Evolutionary conservation across 2,888 invertebrate species (phyloP).

Genomic region (Camponotus fellah): DNA sequence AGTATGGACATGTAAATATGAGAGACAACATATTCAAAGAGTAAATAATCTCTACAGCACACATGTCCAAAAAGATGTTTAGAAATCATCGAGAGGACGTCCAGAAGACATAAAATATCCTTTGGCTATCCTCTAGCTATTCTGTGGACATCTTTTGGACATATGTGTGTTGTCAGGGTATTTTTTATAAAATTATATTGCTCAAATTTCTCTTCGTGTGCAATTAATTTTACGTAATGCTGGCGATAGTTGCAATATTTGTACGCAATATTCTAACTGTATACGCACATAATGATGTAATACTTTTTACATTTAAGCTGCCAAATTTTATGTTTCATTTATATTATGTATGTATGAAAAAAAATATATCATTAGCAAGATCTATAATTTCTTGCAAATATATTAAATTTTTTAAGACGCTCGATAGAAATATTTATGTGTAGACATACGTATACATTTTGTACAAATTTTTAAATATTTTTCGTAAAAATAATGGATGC

Average conservation of each 20-base stretch:
- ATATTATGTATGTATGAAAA: slow-evolving; percentile 2
- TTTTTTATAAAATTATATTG: slow-evolving; percentile 15
- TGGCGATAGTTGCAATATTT: slow-evolving; percentile 75
- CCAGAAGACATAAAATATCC: too few relatives aligned
- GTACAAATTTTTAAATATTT: slow-evolving; percentile 61
- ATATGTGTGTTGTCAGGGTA: neutral
- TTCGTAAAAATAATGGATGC: neutral
- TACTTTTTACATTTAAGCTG: slow-evolving; percentile 62
- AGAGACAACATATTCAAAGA: neutral
- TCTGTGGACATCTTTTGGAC: too few relatives aligned
- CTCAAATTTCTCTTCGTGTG: slow-evolving; percentile 8
- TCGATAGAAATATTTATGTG: slow-evolving; percentile 1
- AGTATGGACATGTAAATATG: neutral
- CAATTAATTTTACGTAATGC: slow-evolving; percentile 27
- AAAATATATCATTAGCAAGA: neutral
- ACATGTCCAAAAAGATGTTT: too few relatives aligned
- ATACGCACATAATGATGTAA: slow-evolving; percentile 57
- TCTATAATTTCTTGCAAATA: neutral
- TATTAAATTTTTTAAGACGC: slow-evolving; percentile 1
- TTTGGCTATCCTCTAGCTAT: too few relatives aligned
- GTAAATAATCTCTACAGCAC: slow-evolving; percentile 8
- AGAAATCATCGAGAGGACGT: too few relatives aligned
- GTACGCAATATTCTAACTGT: slow-evolving; percentile 73
- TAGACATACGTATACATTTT: slow-evolving; percentile 39
- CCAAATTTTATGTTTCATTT: neutral